These are phyloP conservation scores for Cassiopea xamachana DNA, from an alignment of 30 jellyfish, hydroid and myxozoan genomes.

Conservation along the genomic window DNA sequence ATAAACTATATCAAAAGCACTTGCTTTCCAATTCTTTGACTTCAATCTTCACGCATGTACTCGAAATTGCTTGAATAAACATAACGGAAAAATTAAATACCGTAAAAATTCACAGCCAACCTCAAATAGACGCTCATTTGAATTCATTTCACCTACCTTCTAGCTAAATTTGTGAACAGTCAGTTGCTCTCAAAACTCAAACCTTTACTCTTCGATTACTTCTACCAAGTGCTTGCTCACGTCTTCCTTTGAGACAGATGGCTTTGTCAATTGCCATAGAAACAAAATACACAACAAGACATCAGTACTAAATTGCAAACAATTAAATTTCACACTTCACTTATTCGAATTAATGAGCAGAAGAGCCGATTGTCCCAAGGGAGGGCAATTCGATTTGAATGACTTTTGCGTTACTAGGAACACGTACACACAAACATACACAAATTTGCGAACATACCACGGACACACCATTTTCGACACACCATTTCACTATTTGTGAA, in stretches of 20 bases:
- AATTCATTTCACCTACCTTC: background rate
- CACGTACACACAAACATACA: background rate
- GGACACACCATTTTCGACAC: no score
- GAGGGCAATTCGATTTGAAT: background rate
- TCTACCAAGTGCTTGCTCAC: background rate
- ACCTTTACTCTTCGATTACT: background rate
- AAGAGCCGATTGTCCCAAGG: background rate
- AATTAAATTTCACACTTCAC: background rate
- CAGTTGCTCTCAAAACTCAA: background rate
- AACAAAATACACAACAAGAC: background rate
- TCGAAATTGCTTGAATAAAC: no score
- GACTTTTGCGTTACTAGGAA: background rate
- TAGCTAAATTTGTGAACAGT: background rate
- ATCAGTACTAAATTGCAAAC: background rate
- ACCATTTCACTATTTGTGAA: no score
- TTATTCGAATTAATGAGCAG: background rate
- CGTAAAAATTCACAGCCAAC: no score
- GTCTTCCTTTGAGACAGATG: background rate
- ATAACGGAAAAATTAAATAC: no score
- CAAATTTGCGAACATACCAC: background rate
- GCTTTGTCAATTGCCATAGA: background rate
- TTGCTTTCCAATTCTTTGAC: no score
- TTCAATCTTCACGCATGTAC: no score
- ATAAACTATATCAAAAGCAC: no score
- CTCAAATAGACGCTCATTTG: no score